Base-by-base conservation (phyloP, 2,888 invertebrate genomes). In the Encarsia formosa region DNA sequence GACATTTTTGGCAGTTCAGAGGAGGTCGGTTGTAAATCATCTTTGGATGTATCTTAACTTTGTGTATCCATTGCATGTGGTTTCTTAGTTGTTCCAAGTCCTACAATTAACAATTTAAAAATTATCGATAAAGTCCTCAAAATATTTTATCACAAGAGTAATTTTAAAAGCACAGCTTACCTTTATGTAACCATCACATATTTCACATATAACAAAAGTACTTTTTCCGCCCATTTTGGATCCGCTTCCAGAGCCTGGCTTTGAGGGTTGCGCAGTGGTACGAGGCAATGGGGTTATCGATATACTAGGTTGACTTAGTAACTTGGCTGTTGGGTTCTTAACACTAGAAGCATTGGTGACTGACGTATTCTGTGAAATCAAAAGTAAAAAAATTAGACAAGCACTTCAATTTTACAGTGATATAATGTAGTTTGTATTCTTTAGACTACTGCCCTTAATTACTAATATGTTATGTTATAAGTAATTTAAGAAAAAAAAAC, bases 21-120 rank as follows among this genome's bases (percentile, higher is more conserved):
- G 95, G 95, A 51, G 96, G 93, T 75, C 89, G 81, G 76, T 91
- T 93, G 76, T 92, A 90, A 63, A 93, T 92, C 93, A 93, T 94
- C 78, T 92, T 93, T 50, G 93, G 92, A 76, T 93, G 93, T 67
- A 94, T 94, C 76, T 93, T 93, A 62, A 93, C 91, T 82, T 95
- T 94, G 75, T 96, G 96, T 73, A 95, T 94, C 91, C 93, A 95
- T 70, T 93, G 94, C 91, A 96, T 95, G 71, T 96, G 96, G 74
- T 94, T 94, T 59, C 95, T 81, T 58, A 96, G 77, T 70, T 94
- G 93, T 67, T 94, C 93, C 67, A 94, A 79, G 75, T 96, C 95
- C 79, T 79, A 54, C 8, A 39, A 1, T 16, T 13, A 24, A 43
- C 2, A 38, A 53, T 45, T 38, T 20, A 6, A 26, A 35, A 29